Percentiles rank a stretch among this genome's conserved stretches.
These are phyloP conservation scores for Platalea minor DNA, from an alignment of 2,797 vertebrate species.

Conservation along the genomic window DNA sequence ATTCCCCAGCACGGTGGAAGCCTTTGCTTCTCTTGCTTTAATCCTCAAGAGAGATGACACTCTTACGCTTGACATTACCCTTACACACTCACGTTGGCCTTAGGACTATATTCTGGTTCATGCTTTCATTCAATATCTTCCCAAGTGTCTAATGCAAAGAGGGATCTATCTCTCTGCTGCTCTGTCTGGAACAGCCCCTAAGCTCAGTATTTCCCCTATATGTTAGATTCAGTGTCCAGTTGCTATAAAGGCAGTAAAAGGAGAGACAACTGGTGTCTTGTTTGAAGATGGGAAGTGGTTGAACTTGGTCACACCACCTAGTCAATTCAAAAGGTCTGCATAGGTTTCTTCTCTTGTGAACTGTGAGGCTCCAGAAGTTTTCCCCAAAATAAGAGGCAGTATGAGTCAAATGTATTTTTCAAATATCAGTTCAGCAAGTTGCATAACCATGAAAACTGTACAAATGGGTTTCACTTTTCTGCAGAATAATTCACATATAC, in stretches of 20 bases:
- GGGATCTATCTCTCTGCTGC: not conserved
- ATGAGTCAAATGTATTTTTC: not conserved
- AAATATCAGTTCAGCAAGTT: not conserved
- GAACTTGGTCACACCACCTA: not conserved
- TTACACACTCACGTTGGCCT: not conserved
- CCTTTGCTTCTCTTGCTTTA: not conserved
- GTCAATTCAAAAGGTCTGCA: not conserved
- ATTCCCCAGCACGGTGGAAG: not conserved
- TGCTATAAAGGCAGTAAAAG: not conserved
- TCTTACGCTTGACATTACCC: fast-evolving
- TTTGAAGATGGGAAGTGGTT: not conserved
- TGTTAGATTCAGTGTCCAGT: not conserved
- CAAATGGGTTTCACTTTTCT: not conserved
- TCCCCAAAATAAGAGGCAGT: not conserved
- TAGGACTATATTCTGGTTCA: not conserved
- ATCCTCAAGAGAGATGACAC: not conserved
- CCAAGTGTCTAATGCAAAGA: not conserved
- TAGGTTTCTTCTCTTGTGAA: not conserved
- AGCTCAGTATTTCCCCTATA: not conserved
- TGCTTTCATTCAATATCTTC: not conserved
- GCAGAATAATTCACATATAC: not conserved
- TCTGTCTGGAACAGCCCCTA: not conserved
- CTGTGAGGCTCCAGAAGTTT: not conserved
- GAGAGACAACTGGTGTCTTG: not conserved
- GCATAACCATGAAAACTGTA: not conserved